Percentiles rank a stretch among this genome's conserved stretches.
These are phyloP conservation scores for Syncerus caffer DNA, from an alignment of 2,797 vertebrate genomes.

Conservation along the genomic window DNA sequence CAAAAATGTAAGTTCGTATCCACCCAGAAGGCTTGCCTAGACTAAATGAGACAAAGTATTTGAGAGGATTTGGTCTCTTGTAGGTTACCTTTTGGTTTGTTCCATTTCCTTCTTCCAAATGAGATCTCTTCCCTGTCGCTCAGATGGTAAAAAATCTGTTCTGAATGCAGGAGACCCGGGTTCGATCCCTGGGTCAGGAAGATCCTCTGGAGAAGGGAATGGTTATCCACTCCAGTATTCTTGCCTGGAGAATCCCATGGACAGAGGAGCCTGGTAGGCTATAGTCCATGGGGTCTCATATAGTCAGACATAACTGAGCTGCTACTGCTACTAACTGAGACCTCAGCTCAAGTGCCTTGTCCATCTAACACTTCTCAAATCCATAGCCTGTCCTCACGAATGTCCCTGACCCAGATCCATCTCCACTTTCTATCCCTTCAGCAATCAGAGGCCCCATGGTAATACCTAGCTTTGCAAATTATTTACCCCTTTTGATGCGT, in stretches of 20 bases:
- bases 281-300: background rate
- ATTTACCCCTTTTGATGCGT: background rate
- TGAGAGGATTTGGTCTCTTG: background rate
- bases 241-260: background rate
- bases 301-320: background rate
- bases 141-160: background rate
- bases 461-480: background rate
- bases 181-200: background rate
- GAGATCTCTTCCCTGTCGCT: background rate
- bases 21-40: background rate
- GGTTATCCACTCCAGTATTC: background rate
- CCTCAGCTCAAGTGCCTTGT: background rate
- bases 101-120: background rate
- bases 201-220: background rate
- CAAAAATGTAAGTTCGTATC: background rate
- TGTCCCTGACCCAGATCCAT: background rate
- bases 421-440: background rate
- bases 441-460: background rate
- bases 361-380: background rate
- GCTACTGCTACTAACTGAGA: background rate
- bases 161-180: background rate
- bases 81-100: background rate
- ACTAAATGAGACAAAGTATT: background rate
- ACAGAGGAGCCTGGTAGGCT: background rate
- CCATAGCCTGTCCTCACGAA: background rate